Evolutionary conservation across 2,888 invertebrate species (phyloP), one percentile per base, ranked within the genome.

Genomic region (Clusia tigrina): DNA sequence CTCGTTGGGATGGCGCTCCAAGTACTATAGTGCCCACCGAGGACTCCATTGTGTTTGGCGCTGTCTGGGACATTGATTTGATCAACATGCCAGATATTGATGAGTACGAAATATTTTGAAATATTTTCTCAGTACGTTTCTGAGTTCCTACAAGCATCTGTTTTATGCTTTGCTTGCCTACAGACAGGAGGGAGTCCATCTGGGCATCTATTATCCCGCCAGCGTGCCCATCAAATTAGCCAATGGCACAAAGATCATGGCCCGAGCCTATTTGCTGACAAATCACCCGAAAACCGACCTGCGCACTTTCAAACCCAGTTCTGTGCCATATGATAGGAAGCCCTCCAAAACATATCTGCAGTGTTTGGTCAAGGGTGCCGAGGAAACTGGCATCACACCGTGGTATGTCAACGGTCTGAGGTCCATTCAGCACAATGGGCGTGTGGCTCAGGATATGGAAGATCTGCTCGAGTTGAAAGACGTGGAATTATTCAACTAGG

Each of bases 1-100:
- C 90, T 2, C 85, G 87, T 52, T 96, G 96, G 96, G 83, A 87
- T 65, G 96, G 96, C n/a, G 86, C 90, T 12, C 89, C 90, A 0
- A 94, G 95, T 0, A 95, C 94, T n/a, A 92, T 96, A 66, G 88
- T 91, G 24, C 72, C 73, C 2, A 78, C 71, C 6, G 37, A 60
- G 1, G 75, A 72, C 18, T 59, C 70, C 2, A 59, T 66, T 15
- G 72, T 77, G 1, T 93, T 91, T 89, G 94, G 94, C 15, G 89
- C 91, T 12, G 84, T 94, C 54, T 94, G 94, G 93, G 87, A 89
- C 81, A 82, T 94, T 22, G 85, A 88, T 69, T 81, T 86, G 42
- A 82, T 84, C 58, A 88, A 94, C 73, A 84, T 89, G 74, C 82
- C 85, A 24, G 86, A 87, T 66, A 84, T 94, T 64, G 93, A 94